Base-by-base conservation (phyloP, 2,888 invertebrate genomes). In the Auanema freiburgensis region DNA sequence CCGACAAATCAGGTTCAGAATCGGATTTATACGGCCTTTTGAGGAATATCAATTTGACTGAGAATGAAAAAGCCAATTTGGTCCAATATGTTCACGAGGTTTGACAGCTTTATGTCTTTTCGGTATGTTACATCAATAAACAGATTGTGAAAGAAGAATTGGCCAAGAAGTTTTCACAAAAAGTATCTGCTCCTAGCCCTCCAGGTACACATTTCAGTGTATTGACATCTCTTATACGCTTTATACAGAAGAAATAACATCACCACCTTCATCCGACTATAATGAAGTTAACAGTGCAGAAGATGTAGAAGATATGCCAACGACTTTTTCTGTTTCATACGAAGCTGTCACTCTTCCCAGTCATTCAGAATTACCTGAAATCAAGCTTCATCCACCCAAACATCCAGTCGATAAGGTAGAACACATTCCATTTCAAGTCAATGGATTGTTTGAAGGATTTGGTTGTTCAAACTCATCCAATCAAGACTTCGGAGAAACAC, bases 11-110 rank as follows among this genome's bases (percentile, higher is more conserved):
- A 21, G 16, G 46, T 46, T 33, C 33, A 33, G 33, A 33, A 33
- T 24, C 25, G n/a, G 16, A 62, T 11, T 55, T 55, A 5, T 59
- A 61, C 8, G 59, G 59, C 14, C 50, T 69, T 11, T 66, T 72
- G 57, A 67, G 66, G 56, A 67, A 72, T 41, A 50, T 72, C 55
- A 69, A 69, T 51, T 42, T 72, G 60, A 67, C 62, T 8, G 63
- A 67, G 21, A 59, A 59, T 16, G 72, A 72, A 51, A 64, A 65
- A 5, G 66, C 69, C 21, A 56, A 53, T 6, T 63, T 72, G 44
- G 69, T 72, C 24, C 59, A 72, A 21, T 54, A 66, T 43, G 67
- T 72, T 12, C 67, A 72, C 57, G 52, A 63, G 25, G 54, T 60
- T 11, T 24, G 16, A 11, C 24, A 5, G 8, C 52, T 52, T 24